phyloP scores from a whole-genome alignment of 2,888 invertebrate genomes.

The Pelosia muscerda region DNA sequence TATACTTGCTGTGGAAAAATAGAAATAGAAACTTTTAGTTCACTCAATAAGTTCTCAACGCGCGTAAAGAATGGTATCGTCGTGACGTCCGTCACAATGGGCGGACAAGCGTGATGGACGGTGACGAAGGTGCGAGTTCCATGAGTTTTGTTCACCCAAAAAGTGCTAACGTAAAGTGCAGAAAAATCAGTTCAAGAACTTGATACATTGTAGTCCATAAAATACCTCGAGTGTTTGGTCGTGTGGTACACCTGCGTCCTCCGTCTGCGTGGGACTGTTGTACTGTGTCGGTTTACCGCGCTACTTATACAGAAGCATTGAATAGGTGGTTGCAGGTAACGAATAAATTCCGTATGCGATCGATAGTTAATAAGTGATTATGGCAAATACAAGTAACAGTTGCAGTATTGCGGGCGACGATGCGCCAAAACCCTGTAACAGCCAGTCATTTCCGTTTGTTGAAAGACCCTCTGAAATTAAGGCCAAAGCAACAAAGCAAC shows the following conservation, averaged over 20 bases:
- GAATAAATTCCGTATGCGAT: neutral
- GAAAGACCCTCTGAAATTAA: neutral
- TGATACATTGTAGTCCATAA: neutral
- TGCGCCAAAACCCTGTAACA: slow-evolving; percentile 10
- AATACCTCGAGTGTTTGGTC: neutral
- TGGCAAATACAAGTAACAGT: slow-evolving; percentile 3
- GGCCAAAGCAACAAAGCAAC: neutral
- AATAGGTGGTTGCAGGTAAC: slow-evolving; percentile 1
- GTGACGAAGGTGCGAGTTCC: too few species aligned
- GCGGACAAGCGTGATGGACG: too few species aligned
- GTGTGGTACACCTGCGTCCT: too few species aligned
- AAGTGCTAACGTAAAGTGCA: too few species aligned
- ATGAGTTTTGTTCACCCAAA: too few species aligned
- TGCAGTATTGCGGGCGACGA: slow-evolving; percentile 14
- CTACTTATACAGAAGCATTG: slow-evolving; percentile 9
- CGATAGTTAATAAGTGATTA: slow-evolving; percentile 10
- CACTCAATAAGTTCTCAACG: too few species aligned
- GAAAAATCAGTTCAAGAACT: neutral
- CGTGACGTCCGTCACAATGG: too few species aligned
- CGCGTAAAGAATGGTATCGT: too few species aligned
- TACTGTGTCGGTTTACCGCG: neutral
- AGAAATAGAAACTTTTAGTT: too few species aligned
- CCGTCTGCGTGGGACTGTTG: neutral
- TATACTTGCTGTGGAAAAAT: too few species aligned
- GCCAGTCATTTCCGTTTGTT: slow-evolving; percentile 9